Evolutionary conservation across 2,888 invertebrate species (phyloP).

Genomic region (Coelinius sp.): DNA sequence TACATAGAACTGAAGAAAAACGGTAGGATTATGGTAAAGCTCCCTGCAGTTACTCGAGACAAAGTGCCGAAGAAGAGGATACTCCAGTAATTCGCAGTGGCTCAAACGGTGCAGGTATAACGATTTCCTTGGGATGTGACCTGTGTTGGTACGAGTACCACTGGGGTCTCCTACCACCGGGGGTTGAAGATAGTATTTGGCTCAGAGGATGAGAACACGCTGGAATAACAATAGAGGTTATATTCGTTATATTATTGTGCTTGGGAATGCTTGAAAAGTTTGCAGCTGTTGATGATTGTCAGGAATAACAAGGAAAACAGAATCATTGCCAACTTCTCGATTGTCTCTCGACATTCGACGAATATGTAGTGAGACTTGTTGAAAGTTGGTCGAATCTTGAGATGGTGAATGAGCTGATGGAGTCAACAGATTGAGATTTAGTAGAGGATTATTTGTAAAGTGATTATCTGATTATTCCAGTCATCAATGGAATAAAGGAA

Average conservation of each 20-base stretch:
- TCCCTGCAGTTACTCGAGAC: conserved; percentile 31
- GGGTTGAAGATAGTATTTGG: neutral
- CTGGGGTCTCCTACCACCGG: neutral
- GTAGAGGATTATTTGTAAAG: neutral
- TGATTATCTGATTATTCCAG: too few relatives aligned
- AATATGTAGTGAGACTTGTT: conserved; percentile 1
- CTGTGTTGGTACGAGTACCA: conserved; percentile 32
- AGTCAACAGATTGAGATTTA: neutral
- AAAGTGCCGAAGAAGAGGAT: conserved; percentile 33
- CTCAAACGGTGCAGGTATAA: conserved; percentile 34
- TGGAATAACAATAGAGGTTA: conserved; percentile 25
- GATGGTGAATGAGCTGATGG: neutral
- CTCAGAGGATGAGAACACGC: neutral
- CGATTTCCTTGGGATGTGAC: conserved; percentile 37
- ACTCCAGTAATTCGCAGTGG: conserved; percentile 36
- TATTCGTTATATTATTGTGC: conserved; percentile 33
- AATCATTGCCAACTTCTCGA: conserved; percentile 26
- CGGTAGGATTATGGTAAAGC: conserved; percentile 36
- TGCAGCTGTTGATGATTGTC: conserved; percentile 28
- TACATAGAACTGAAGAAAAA: conserved; percentile 29
- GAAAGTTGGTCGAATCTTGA: neutral
- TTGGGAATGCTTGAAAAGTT: conserved; percentile 34
- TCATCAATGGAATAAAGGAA: too few relatives aligned
- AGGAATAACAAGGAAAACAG: conserved; percentile 25
- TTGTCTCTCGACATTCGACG: conserved; percentile 13